Percentiles rank a stretch among this genome's conserved stretches.
Conservation (phyloP, 1,140 invertebrate genomes). For the Neuroterus valhalla region DNA sequence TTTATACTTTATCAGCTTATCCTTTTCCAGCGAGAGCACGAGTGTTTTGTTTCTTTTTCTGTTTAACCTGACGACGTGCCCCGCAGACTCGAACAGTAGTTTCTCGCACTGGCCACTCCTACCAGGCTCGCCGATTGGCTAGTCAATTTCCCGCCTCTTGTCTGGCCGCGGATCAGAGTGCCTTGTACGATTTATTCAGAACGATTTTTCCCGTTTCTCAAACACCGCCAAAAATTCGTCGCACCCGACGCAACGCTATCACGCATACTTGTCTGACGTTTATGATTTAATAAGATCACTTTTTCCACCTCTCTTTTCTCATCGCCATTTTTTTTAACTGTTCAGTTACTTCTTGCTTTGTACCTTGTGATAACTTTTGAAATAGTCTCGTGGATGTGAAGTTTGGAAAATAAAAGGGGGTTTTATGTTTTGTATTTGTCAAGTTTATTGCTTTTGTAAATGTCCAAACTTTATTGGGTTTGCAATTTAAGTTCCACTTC, state of each 20-base stretch:
- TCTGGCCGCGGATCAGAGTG: constrained; percentile 41
- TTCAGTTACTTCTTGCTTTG: not conserved
- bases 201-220: constrained; percentile 66
- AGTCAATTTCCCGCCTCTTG: constrained; percentile 43
- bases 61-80: constrained; percentile 54
- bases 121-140: constrained; percentile 47
- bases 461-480: too few species aligned
- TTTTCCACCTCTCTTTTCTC: constrained; percentile 22
- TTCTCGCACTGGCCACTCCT: constrained; percentile 42
- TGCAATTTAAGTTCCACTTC: too few species aligned
- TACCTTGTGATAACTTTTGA: not conserved
- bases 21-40: constrained; percentile 32
- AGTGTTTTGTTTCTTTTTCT: constrained; percentile 41
- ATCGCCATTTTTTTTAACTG: constrained; percentile 1
- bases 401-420: too few species aligned
- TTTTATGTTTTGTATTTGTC: too few species aligned
- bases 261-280: constrained; percentile 41
- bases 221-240: constrained; percentile 46
- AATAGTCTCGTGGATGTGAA: too few species aligned
- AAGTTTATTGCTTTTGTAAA: too few species aligned
- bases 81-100: constrained; percentile 48
- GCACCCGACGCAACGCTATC: constrained; percentile 36
- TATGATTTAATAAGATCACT: constrained; percentile 33
- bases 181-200: constrained; percentile 58
- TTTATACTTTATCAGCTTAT: constrained; percentile 4